Evolutionary conservation across 1,140 invertebrate species (phyloP).

Genomic region (Tetragonula clypearis): DNA sequence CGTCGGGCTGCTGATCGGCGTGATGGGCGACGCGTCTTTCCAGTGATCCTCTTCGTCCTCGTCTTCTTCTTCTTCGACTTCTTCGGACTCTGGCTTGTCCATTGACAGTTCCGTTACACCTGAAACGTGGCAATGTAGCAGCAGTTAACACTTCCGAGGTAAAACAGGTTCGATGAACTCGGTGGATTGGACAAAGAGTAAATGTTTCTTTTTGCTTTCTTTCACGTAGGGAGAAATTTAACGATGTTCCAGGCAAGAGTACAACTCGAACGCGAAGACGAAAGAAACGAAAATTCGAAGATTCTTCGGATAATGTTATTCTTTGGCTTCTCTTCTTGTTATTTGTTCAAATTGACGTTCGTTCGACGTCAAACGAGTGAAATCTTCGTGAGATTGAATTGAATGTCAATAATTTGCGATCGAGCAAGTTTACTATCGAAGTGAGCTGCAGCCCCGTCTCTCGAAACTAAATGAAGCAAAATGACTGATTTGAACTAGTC

Average conservation of each 20-base stretch:
- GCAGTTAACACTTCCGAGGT: too few relatives aligned
- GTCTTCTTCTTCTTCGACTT: constrained; percentile 1
- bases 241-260: too few relatives aligned
- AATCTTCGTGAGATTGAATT: too few relatives aligned
- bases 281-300: background rate
- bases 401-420: too few relatives aligned
- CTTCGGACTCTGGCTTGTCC: constrained; percentile 57
- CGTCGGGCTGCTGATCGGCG: constrained; percentile 54
- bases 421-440: background rate
- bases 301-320: background rate
- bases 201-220: background rate
- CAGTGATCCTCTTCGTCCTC: constrained; percentile 46
- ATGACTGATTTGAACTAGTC: background rate
- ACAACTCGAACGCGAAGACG: too few relatives aligned
- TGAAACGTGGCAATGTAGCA: background rate
- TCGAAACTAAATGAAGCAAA: background rate
- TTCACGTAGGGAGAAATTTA: too few relatives aligned
- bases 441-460: background rate
- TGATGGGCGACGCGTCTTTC: constrained; percentile 65
- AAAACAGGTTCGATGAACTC: too few relatives aligned
- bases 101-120: constrained; percentile 61
- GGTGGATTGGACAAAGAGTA: too few relatives aligned
- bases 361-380: too few relatives aligned
- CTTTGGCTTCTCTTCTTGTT: too few relatives aligned
- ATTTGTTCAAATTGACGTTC: too few relatives aligned